These are phyloP conservation scores for Pangasius mekongensis DNA, from an alignment of 2,797 vertebrate genomes.

Conservation along the genomic window DNA sequence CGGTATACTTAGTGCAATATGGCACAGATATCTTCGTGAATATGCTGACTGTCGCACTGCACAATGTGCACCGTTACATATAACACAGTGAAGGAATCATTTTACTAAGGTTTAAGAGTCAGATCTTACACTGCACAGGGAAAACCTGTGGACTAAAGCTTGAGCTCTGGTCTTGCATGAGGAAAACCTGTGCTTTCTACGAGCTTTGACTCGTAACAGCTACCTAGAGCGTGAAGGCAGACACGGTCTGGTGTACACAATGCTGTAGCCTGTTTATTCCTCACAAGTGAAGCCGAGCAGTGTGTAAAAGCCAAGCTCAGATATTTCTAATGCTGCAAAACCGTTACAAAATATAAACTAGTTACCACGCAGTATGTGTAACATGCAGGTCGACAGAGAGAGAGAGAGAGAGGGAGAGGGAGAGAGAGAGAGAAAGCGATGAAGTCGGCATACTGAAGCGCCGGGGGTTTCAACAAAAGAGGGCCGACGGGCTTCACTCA, in stretches of 20 bases:
- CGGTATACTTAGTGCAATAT: conserved; percentile 6
- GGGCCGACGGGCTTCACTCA: conserved; percentile 66
- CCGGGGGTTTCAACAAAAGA: conserved; percentile 59
- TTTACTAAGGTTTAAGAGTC: too few species aligned
- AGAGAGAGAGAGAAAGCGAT: conserved; percentile 38
- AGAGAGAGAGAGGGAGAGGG: conserved; percentile 24
- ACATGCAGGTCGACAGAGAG: background rate
- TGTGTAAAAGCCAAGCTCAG: background rate
- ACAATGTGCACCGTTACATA: background rate
- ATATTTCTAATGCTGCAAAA: background rate
- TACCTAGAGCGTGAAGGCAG: conserved; percentile 9
- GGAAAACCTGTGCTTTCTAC: background rate
- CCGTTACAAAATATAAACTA: background rate
- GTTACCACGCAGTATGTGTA: background rate
- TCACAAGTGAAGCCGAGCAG: background rate
- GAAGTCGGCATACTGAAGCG: conserved; percentile 34
- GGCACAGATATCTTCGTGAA: conserved; percentile 3
- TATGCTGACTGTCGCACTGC: background rate
- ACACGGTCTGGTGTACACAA: background rate
- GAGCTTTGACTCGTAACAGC: background rate
- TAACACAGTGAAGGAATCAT: background rate
- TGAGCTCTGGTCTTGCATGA: background rate
- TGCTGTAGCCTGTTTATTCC: background rate
- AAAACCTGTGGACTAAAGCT: background rate
- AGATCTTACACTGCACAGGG: background rate